These are phyloP conservation scores for Oligia fasciuncula DNA, from an alignment of 2,888 invertebrate species.

Conservation along the genomic window DNA sequence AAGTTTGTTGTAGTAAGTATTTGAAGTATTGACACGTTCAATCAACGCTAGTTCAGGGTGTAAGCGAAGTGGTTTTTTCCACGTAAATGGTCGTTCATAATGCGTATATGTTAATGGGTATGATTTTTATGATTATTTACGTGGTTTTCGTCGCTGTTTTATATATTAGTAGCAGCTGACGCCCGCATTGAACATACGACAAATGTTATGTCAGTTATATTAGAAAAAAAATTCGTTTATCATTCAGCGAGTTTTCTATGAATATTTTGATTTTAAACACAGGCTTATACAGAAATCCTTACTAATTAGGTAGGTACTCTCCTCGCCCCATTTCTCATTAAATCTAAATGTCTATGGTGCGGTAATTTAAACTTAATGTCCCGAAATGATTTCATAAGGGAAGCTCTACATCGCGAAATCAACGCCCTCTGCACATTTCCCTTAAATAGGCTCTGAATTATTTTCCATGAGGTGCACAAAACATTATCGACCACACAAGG, in stretches of 20 bases:
- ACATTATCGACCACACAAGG: slow-evolving; percentile 79
- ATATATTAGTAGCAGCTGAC: slow-evolving; percentile 9
- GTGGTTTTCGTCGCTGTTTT: slow-evolving; percentile 12
- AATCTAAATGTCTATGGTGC: slow-evolving; percentile 48
- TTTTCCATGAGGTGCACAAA: slow-evolving; percentile 75
- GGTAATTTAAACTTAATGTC: slow-evolving; percentile 54
- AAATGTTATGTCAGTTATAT: slow-evolving; percentile 4
- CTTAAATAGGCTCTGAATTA: slow-evolving; percentile 67
- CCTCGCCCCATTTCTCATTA: slow-evolving; percentile 48
- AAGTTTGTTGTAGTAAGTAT: slow-evolving; percentile 63
- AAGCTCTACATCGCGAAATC: slow-evolving; percentile 43
- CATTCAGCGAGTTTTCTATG: not conserved
- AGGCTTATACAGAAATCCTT: slow-evolving; percentile 31
- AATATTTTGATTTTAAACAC: slow-evolving; percentile 34
- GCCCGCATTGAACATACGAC: slow-evolving; percentile 40
- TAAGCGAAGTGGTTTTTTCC: slow-evolving; percentile 71
- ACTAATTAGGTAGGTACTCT: slow-evolving; percentile 43
- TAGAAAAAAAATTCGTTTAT: slow-evolving; percentile 25
- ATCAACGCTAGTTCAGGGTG: slow-evolving; percentile 72
- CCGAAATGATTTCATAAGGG: slow-evolving; percentile 54
- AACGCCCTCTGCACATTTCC: slow-evolving; percentile 63
- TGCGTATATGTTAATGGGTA: slow-evolving; percentile 57
- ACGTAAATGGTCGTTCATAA: slow-evolving; percentile 66
- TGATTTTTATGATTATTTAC: slow-evolving; percentile 47
- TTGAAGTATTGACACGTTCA: slow-evolving; percentile 76